These are phyloP conservation scores for Platanista minor DNA, from an alignment of 2,113 vertebrate genomes.

Conservation along the genomic window DNA sequence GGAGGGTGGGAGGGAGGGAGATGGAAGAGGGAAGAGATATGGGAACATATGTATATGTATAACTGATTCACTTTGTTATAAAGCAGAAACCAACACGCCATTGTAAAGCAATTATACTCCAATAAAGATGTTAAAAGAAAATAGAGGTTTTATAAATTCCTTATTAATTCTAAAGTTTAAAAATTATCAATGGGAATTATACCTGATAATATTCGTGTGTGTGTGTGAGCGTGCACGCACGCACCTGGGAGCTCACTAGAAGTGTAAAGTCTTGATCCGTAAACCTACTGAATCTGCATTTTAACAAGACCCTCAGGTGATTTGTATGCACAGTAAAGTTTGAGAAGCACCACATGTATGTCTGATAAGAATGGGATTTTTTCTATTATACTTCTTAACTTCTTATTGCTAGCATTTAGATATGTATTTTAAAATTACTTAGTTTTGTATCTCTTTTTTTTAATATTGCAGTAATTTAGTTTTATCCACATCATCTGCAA, in stretches of 20 bases:
- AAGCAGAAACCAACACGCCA: too few relatives aligned
- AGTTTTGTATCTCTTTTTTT: neutral
- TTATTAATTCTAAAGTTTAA: constrained; percentile 17
- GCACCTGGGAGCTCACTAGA: neutral
- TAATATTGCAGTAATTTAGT: neutral
- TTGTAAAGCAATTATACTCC: too few relatives aligned
- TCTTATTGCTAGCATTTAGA: neutral
- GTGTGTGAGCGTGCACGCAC: neutral
- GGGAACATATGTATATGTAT: too few relatives aligned
- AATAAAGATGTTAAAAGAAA: neutral
- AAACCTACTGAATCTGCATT: neutral
- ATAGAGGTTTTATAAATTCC: neutral
- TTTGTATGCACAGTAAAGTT: neutral
- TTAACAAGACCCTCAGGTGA: neutral
- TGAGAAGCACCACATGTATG: neutral
- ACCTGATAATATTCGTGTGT: too few relatives aligned
- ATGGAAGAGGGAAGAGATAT: too few relatives aligned
- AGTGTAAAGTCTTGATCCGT: neutral
- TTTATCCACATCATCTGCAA: neutral
- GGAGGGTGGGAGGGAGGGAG: too few relatives aligned
- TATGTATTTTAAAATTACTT: neutral
- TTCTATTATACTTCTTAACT: neutral
- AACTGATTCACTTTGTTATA: too few relatives aligned
- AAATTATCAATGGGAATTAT: neutral
- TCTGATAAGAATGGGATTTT: neutral